Conservation (phyloP, 2,888 invertebrate genomes). For the Dasypogon diadema region DNA sequence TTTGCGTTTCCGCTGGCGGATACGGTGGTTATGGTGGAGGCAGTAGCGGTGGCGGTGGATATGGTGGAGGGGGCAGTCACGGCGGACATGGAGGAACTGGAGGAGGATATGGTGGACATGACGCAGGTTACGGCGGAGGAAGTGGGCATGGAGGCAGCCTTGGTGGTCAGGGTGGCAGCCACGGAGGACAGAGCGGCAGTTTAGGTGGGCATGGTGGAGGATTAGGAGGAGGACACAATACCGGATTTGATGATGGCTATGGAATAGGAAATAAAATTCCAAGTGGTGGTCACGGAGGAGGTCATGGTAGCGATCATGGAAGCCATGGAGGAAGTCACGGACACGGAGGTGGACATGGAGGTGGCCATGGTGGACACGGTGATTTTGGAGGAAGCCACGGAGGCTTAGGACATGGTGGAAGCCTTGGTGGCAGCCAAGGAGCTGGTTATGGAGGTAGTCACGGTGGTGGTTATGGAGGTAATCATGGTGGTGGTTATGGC, state of each 20-base stretch:
- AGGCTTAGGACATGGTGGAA: background rate
- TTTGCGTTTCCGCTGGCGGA: background rate
- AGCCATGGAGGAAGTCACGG: background rate
- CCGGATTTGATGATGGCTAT: background rate
- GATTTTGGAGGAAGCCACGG: background rate
- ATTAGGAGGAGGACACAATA: background rate
- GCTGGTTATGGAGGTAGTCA: background rate
- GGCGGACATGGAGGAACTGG: background rate
- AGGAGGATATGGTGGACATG: background rate
- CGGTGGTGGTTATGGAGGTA: slow-evolving; percentile 8
- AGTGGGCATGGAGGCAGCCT: background rate
- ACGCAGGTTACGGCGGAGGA: background rate
- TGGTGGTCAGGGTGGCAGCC: background rate
- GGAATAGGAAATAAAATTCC: background rate
- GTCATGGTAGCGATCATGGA: background rate
- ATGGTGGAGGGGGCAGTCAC: background rate
- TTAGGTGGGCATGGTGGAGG: background rate
- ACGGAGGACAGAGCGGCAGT: background rate
- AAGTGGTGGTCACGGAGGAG: background rate
- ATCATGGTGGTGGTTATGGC: background rate
- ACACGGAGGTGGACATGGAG: background rate
- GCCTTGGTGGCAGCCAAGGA: background rate
- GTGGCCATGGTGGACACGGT: background rate
- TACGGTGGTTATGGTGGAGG: slow-evolving; percentile 16
- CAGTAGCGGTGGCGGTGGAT: background rate